Base-by-base conservation (phyloP, 2,888 invertebrate genomes). In the Eupsilia transversa region DNA sequence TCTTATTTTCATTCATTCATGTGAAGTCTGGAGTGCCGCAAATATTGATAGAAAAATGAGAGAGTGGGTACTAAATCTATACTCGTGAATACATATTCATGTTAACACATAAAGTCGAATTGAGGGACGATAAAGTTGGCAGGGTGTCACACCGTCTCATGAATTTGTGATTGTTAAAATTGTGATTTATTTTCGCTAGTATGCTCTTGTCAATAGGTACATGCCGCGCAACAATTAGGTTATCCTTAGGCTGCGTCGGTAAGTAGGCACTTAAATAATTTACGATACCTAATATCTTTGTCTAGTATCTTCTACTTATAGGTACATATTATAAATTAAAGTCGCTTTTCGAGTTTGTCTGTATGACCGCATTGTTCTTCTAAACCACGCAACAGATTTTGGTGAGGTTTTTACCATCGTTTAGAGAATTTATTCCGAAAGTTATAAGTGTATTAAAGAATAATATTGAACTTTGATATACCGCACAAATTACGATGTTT, bases 91-190 rank as follows among this genome's bases (percentile, higher is more conserved):
- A 49, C 20, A 46, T 41, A 66, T 38, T 41, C 14, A n/a, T 38
- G 17, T 43, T n/a, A 49, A 46, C 46, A 20, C 10, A 17, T 63
- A 38, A 67, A 68, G 7, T 60, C 23, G 7, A 9, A 64, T n/a
- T 23, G 14, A 35, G 14, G 14, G 20, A 35, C 38, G 6, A 30
- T 83, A 20, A 60, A 56, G 5, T 59, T 35, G 64, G 20, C 46
- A 46, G 60, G 52, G 56, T 3, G 4, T 71, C 49, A 84, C 60
- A 81, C 84, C 49, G 67, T 74, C 27, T 46, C 20, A 35, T 60
- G 60, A 56, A 7, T 30, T 38, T 61, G 7, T 7, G 10, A 5
- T 17, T 43, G 3, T 59, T 6, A 2, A 27, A 67, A 33, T 38
- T 49, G n/a, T n/a, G 33, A 23, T 46, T 17, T 12, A 57, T 73